Base-by-base conservation (phyloP, 2,113 vertebrate species). In the Cottus gobio region DNA sequence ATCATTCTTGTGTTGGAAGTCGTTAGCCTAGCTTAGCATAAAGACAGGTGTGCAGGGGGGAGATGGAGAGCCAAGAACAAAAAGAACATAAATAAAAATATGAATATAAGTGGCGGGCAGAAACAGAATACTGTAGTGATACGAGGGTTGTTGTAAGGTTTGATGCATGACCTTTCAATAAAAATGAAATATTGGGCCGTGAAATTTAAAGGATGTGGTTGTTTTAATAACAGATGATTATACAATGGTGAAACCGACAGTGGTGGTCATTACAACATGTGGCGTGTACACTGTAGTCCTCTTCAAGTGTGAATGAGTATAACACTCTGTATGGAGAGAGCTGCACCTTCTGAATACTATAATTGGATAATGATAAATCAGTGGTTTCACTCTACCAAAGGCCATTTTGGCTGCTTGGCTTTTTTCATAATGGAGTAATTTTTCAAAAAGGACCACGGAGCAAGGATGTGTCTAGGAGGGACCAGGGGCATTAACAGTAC, bases 351-450 rank as follows among this genome's bases (percentile, higher is more conserved):
- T 86, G 73, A 70, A 71, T 70, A 57, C 86, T 87, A 58, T 81
- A 87, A 90, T 66, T 83, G 76, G 68, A 70, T 67, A 37, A 87
- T 85, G 82, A 90, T 84, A 74, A 85, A 90, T 85, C 75, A 71
- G 78, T 22, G 26, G 61, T 80, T 73, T 46, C n/a, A 28, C 60
- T 81, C 63, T 28, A 67, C 79, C 68, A 79, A 83, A 66, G 82
- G 90, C 84, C 85, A 81, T 82, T 87, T 83, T 71, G 81, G 82
- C 80, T 86, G 64, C 71, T 67, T 75, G 72, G 64, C 78, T 88
- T 76, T 31, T 37, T 74, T 85, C 48, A 79, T 90, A 85, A 85
- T 80, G 70, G 80, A 87, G 77, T 82, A 46, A 86, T 88, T 86
- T 89, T 85, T 89, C 82, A 89, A 71, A 77, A 77, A 61, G 62